phyloP scores from a whole-genome alignment of 2,888 invertebrate genomes.

The Noctuana brunneofusca region DNA sequence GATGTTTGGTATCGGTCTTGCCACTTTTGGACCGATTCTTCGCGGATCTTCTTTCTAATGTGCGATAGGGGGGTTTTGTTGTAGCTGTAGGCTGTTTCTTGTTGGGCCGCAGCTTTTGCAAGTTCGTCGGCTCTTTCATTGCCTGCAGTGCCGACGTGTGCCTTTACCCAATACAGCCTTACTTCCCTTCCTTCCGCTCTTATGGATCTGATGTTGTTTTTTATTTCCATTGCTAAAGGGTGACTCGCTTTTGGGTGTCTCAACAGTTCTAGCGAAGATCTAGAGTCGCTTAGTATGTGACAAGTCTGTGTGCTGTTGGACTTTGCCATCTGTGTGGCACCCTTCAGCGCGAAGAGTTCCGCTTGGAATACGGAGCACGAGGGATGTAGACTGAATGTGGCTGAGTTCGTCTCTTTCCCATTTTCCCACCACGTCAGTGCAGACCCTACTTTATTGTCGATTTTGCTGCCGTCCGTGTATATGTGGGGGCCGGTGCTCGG shows the following conservation, averaged over 20 bases:
- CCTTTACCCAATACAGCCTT: constrained; percentile 11
- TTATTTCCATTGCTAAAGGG: neutral
- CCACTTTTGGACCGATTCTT: neutral
- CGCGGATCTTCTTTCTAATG: constrained; percentile 3
- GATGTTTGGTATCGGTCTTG: constrained; percentile 19
- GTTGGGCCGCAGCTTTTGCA: constrained; percentile 13
- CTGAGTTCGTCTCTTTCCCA: too few relatives aligned
- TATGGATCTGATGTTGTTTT: neutral
- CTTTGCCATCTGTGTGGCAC: too few relatives aligned
- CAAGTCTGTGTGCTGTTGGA: too few relatives aligned
- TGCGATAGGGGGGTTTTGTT: neutral
- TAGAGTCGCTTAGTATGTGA: constrained; percentile 11
- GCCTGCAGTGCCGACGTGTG: constrained; percentile 15
- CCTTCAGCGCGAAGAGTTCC: too few relatives aligned
- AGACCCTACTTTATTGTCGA: too few relatives aligned
- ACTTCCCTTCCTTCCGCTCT: neutral
- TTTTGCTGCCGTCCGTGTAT: too few relatives aligned
- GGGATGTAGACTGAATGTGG: too few relatives aligned
- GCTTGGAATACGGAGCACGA: too few relatives aligned
- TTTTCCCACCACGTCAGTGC: too few relatives aligned
- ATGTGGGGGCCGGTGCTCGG: too few relatives aligned
- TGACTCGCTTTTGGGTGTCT: neutral
- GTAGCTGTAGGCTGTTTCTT: constrained; percentile 2
- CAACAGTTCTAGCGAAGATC: constrained; percentile 22
- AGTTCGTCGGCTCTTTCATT: constrained; percentile 19